These are phyloP conservation scores for Aphelinus certus DNA, from an alignment of 1,140 invertebrate species.

Conservation along the genomic window DNA sequence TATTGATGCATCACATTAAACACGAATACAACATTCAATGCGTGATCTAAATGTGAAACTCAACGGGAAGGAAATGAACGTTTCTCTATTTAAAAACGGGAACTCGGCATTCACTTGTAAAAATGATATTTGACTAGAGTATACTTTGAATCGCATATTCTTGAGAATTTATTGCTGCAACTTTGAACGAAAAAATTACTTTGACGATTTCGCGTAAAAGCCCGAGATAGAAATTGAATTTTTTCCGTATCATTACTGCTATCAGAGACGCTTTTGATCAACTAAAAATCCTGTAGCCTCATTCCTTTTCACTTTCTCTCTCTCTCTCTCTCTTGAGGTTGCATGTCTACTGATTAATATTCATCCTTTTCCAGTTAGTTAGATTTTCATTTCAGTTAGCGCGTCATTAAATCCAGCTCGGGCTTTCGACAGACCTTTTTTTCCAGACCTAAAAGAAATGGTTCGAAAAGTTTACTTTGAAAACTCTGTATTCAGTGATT, in stretches of 20 bases:
- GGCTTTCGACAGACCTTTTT: background rate
- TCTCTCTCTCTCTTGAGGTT: background rate
- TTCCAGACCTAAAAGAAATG: too few relatives aligned
- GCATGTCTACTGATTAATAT: background rate
- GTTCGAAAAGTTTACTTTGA: too few relatives aligned
- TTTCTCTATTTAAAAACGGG: too few relatives aligned
- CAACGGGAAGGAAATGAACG: too few relatives aligned
- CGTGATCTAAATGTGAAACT: too few relatives aligned
- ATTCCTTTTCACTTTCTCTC: background rate
- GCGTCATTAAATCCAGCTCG: conserved; percentile 10
- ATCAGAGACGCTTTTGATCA: conserved; percentile 19
- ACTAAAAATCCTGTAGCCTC: background rate
- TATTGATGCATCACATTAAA: too few relatives aligned
- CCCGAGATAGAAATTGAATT: conserved; percentile 37
- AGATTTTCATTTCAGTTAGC: background rate
- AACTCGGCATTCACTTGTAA: too few relatives aligned
- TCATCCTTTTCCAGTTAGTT: conserved; percentile 14
- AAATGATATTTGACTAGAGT: too few relatives aligned
- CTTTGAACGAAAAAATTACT: conserved; percentile 3
- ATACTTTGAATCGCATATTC: too few relatives aligned
- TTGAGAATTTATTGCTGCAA: background rate
- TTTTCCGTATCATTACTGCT: conserved; percentile 30
- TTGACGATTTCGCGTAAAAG: conserved; percentile 30
- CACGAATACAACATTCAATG: too few relatives aligned
- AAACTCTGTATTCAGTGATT: too few relatives aligned